These are phyloP conservation scores for Hylaea fasciaria DNA, from an alignment of 2,888 invertebrate species.

Conservation along the genomic window DNA sequence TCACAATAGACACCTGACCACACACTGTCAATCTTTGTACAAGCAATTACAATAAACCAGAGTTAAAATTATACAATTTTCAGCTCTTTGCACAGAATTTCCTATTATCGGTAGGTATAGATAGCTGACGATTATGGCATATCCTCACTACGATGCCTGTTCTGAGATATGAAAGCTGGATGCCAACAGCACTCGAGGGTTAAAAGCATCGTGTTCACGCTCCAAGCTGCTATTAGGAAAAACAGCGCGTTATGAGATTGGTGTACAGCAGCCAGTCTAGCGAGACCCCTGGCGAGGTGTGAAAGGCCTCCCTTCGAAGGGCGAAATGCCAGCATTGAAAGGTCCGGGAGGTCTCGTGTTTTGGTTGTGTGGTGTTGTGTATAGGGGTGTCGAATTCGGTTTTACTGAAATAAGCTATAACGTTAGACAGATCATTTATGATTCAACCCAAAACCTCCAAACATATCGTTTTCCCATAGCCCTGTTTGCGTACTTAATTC, in stretches of 20 bases:
- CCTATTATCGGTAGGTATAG: too few relatives aligned
- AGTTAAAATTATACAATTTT: too few relatives aligned
- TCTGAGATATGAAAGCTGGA: conserved; percentile 5
- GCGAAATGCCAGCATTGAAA: conserved; percentile 4
- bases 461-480: too few relatives aligned
- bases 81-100: too few relatives aligned
- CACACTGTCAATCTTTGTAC: too few relatives aligned
- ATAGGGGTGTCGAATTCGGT: conserved; percentile 38
- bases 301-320: conserved; percentile 12
- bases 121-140: too few relatives aligned
- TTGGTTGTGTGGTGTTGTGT: conserved; percentile 3
- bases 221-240: conserved; percentile 23
- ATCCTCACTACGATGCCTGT: not conserved
- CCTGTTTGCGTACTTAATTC: too few relatives aligned
- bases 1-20: too few relatives aligned
- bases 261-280: conserved; percentile 6
- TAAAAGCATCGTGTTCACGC: conserved; percentile 29
- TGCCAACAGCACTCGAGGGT: conserved; percentile 6
- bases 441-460: too few relatives aligned
- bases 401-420: not conserved
- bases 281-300: conserved; percentile 12
- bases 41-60: too few relatives aligned
- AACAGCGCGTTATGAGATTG: conserved; percentile 26
- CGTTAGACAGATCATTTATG: too few relatives aligned
- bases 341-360: conserved; percentile 13